Evolutionary conservation across 2,113 vertebrate genomes (phyloP), one percentile per base, ranked within the genome.

Genomic region (Talpa occidentalis): DNA sequence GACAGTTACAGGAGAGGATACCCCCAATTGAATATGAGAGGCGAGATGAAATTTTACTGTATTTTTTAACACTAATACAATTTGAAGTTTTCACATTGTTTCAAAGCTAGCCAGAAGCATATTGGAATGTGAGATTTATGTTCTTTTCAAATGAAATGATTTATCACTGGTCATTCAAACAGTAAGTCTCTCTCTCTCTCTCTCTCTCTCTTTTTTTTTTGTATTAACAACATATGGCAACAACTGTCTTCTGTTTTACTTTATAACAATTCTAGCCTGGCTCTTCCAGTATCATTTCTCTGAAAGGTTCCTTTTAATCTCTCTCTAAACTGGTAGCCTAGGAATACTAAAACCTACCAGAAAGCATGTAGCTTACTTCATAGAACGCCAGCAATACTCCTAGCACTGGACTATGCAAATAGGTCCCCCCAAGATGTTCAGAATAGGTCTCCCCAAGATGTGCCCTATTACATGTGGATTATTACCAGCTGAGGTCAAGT

Each of bases 81-180:
- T 24, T 28, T 37, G 19, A 49, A 77, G 56, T 83, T 60, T 47
- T 83, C 40, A 77, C 35, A 30, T n/a, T 83, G 15, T 56, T 56
- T 70, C 19, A 69, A 60, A 42, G 49, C 32, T 83, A 83, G n/a
- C 28, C 6, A 49, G 19, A 59, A 76, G 54, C 37, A 30, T 32
- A 12, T 59, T 28, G 19, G 35, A 62, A 24, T 37, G 60, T 69
- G 10, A 6, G 7, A 67, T 90, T 66, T 66, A 54, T 70, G 5
- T 82, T 72, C 83, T 66, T 82, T 77, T 93, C 52, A 70, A 42
- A 54, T 70, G 47, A 87, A 87, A 54, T 3, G 11, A 93, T 76
- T 74, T 30, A 60, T 40, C 37, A 88, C 1, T 32, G 35, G 52
- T 47, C 54, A 21, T 56, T 88, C 37, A 76, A 74, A 76, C 4